Base-by-base conservation (phyloP, 1,140 invertebrate species). In the Trachymyrmex cornetzi region DNA sequence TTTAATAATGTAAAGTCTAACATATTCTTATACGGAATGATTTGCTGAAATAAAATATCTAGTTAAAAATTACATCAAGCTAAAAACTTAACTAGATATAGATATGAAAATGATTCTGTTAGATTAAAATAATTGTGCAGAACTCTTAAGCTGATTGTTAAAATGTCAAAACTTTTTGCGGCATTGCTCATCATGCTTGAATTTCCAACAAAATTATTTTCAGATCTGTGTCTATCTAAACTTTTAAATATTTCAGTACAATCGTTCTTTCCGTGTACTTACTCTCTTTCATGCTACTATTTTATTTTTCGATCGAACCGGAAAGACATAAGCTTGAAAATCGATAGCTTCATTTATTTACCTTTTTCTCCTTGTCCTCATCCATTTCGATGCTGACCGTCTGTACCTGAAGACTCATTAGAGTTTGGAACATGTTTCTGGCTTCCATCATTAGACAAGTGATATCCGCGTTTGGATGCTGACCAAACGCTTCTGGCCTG, bases 391-490 rank as follows among this genome's bases (percentile, higher is more conserved):
- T 95, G 0, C 96, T 95, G 11, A 96, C 96, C 1, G 96, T 95
- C 86, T 98, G 96, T 0, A 95, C 96, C 93, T 99, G 97, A 91
- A 99, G 96, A 57, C 97, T 97, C 94, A 99, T 97, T 19, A 99
- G 95, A 0, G 98, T 98, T 80, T 97, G 96, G 93, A 98, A 98
- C 89, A 99, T 96, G 66, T 96, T 96, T 87, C 97, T 96, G 0
- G 97, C 97, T 77, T 98, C 98, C 85, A 95, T 96, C 11, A 98
- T 98, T 48, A 98, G 96, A 63, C 98, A 98, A 16, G 98, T 97
- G 79, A 99, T 98, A 93, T 99, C 98, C 3, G 98, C 98, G 93
- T 99, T 99, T 5, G 98, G 97, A 95, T 99, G 98, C 87, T 99
- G 97, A 11, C 98, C 98, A 93, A 98, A 98, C 0, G 96, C 97